These are phyloP conservation scores for Brenthis daphne DNA, from an alignment of 2,888 invertebrate genomes.

Conservation along the genomic window DNA sequence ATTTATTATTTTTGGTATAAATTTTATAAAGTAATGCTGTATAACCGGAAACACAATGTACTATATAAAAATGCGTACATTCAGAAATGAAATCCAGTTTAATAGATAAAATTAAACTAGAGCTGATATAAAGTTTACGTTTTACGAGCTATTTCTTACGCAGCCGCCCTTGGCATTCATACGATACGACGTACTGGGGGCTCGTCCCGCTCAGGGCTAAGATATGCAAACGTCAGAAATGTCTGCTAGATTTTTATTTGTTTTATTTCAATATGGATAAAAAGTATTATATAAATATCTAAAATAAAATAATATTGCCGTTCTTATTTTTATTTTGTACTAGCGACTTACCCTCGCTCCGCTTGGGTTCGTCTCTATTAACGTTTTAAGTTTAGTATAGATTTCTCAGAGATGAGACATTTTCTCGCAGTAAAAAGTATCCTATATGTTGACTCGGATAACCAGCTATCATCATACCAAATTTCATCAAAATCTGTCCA, in stretches of 20 bases:
- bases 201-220: constrained; percentile 37
- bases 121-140: constrained; percentile 36
- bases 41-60: constrained; percentile 8
- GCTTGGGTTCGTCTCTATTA: no score
- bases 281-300: no score
- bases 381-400: no score
- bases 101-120: constrained; percentile 17
- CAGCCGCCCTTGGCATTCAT: constrained; percentile 45
- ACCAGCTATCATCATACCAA: no score
- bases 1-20: neutral
- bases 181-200: constrained; percentile 39
- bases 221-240: neutral
- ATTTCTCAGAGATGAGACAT: no score
- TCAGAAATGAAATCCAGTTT: neutral
- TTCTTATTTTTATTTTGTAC: no score
- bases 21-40: neutral
- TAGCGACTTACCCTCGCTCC: no score
- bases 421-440: no score
- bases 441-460: no score
- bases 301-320: no score
- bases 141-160: constrained; percentile 40
- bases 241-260: neutral
- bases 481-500: no score
- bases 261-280: neutral
- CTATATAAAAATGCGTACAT: constrained; percentile 10